Percentiles rank a stretch among this genome's conserved stretches.
These are phyloP conservation scores for Rhinoderma darwinii DNA, from an alignment of 2,113 vertebrate species.

Conservation along the genomic window DNA sequence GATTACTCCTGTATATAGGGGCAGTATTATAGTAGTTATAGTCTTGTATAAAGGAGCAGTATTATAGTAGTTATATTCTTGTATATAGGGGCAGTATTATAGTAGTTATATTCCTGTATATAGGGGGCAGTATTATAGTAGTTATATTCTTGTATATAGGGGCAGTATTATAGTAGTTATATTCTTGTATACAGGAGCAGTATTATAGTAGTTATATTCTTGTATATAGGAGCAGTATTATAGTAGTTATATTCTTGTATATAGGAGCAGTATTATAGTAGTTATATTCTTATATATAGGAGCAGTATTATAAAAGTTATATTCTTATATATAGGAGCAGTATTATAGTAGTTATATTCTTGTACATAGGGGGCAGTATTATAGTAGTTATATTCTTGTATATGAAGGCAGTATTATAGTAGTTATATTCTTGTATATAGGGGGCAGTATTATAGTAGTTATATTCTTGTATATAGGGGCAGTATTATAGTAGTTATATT, in stretches of 20 bases:
- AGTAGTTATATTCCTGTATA: background rate
- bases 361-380: background rate
- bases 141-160: background rate
- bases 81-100: background rate
- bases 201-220: background rate
- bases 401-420: background rate
- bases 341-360: background rate
- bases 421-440: background rate
- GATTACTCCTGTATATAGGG: no score
- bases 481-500: slow-evolving; percentile 2
- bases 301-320: background rate
- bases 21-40: no score
- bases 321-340: background rate
- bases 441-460: background rate
- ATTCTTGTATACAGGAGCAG: background rate
- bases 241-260: background rate
- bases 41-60: background rate
- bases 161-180: background rate
- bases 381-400: background rate
- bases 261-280: background rate
- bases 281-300: background rate
- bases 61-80: background rate
- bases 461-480: background rate
- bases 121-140: background rate
- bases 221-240: background rate